phyloP scores from a whole-genome alignment of 2,888 invertebrate species.

The Lasioglossum morio region DNA sequence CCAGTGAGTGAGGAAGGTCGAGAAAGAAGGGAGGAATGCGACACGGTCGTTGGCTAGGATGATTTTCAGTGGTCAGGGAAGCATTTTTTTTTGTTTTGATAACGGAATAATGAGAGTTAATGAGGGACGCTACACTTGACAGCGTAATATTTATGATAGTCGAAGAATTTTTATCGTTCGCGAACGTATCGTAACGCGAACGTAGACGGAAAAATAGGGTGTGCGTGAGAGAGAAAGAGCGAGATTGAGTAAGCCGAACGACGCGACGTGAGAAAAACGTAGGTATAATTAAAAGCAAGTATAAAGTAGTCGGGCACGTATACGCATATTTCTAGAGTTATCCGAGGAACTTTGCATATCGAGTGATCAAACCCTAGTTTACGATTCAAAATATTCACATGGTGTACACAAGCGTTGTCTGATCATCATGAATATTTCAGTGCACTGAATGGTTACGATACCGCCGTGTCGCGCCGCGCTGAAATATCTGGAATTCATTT shows the following conservation, averaged over 20 bases:
- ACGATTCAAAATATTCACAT: slow-evolving; percentile 1
- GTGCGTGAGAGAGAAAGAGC: not conserved
- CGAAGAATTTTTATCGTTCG: slow-evolving; percentile 1
- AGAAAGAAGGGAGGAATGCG: not conserved
- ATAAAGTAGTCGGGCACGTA: not conserved
- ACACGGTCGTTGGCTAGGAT: slow-evolving; percentile 9
- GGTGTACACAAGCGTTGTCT: not conserved
- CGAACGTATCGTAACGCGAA: not conserved
- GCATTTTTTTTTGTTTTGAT: not conserved
- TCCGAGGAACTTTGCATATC: slow-evolving; percentile 7
- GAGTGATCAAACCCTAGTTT: not conserved
- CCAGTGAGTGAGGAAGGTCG: not conserved
- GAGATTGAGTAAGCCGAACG: not conserved
- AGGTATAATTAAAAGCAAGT: not conserved
- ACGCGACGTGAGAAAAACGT: not conserved
- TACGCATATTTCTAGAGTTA: slow-evolving; percentile 8
- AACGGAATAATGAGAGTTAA: not conserved
- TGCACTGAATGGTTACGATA: not conserved
- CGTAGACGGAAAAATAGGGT: not conserved
- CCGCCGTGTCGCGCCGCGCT: not conserved
- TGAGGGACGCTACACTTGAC: not conserved
- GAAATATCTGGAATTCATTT: slow-evolving; percentile 21
- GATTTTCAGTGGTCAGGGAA: not conserved
- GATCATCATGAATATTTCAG: slow-evolving; percentile 19
- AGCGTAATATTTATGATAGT: not conserved